Evolutionary conservation across 2,888 invertebrate species (phyloP).

Genomic region (Amphipoea lucens): DNA sequence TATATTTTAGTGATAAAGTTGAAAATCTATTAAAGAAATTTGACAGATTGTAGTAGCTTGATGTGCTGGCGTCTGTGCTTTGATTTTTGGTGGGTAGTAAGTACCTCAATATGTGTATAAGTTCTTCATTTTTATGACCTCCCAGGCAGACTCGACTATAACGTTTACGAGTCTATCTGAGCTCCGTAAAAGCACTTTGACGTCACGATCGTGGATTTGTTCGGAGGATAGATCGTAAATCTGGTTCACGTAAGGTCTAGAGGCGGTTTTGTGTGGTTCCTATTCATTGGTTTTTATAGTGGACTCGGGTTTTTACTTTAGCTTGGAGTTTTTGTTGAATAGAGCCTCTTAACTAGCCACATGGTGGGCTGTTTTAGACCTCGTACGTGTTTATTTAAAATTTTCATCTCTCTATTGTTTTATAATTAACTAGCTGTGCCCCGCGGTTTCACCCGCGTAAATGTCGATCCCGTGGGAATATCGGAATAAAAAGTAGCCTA

Average conservation of each 20-base stretch:
- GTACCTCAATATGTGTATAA: slow-evolving; percentile 7
- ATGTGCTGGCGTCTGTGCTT: too few species aligned
- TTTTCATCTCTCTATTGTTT: not conserved
- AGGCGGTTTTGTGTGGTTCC: slow-evolving; percentile 8
- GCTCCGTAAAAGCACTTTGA: slow-evolving; percentile 40
- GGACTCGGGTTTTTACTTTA: not conserved
- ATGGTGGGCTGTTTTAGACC: too few species aligned
- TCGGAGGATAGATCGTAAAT: slow-evolving; percentile 45
- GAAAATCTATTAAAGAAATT: too few species aligned
- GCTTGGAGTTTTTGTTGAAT: not conserved
- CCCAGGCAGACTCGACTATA: slow-evolving; percentile 26
- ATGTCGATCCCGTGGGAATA: too few species aligned
- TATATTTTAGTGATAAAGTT: too few species aligned
- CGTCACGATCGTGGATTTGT: slow-evolving; percentile 32
- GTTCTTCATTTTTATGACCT: slow-evolving; percentile 15
- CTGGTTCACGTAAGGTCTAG: slow-evolving; percentile 5
- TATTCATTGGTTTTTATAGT: slow-evolving; percentile 18
- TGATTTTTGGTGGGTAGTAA: not conserved
- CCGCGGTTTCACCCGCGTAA: too few species aligned
- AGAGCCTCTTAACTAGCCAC: not conserved
- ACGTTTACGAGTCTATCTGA: slow-evolving; percentile 56
- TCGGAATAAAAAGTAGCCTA: too few species aligned
- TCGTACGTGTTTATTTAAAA: not conserved
- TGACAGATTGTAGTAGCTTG: too few species aligned
- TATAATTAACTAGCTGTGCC: not conserved